Conservation (phyloP, 1,140 invertebrate genomes). For the Zaprionus gabonicus region DNA sequence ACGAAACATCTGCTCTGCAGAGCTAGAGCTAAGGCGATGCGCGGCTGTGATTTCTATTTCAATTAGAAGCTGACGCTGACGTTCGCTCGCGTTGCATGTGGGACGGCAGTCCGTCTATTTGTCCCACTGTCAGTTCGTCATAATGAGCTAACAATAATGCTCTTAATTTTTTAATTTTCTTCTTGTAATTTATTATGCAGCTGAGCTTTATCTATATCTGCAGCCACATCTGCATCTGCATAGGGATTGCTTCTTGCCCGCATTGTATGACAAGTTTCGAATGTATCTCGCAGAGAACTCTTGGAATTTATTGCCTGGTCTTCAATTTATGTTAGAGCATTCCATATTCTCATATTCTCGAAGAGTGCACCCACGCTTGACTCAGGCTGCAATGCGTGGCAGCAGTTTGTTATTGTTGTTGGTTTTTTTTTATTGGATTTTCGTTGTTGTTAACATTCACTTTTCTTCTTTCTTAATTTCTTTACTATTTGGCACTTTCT, state of each 20-base stretch:
- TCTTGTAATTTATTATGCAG: conserved; percentile 41
- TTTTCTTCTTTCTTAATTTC: conserved; percentile 41
- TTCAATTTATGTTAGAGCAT: conserved; percentile 64
- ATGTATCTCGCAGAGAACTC: conserved; percentile 48
- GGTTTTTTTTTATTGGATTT: conserved; percentile 27
- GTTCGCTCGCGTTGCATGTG: conserved; percentile 47
- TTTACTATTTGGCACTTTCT: conserved; percentile 71
- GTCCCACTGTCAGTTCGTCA: conserved; percentile 24
- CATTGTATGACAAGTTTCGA: conserved; percentile 61
- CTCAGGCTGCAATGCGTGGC: not conserved
- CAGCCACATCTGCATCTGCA: conserved; percentile 43
- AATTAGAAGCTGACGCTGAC: conserved; percentile 50
- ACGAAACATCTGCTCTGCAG: conserved; percentile 66
- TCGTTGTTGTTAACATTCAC: conserved; percentile 63
- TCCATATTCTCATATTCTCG: conserved; percentile 28
- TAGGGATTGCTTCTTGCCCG: conserved; percentile 44
- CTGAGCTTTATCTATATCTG: conserved; percentile 45
- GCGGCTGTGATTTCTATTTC: conserved; percentile 69
- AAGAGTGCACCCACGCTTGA: conserved; percentile 17
- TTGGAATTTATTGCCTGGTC: conserved; percentile 64
- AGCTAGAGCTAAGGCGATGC: conserved; percentile 5
- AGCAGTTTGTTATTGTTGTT: not conserved
- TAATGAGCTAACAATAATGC: conserved; percentile 77
- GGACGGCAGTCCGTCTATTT: conserved; percentile 33
- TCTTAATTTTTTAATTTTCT: conserved; percentile 58